These are phyloP conservation scores for Melanaphis sacchari DNA, from an alignment of 1,140 invertebrate species.

Conservation along the genomic window DNA sequence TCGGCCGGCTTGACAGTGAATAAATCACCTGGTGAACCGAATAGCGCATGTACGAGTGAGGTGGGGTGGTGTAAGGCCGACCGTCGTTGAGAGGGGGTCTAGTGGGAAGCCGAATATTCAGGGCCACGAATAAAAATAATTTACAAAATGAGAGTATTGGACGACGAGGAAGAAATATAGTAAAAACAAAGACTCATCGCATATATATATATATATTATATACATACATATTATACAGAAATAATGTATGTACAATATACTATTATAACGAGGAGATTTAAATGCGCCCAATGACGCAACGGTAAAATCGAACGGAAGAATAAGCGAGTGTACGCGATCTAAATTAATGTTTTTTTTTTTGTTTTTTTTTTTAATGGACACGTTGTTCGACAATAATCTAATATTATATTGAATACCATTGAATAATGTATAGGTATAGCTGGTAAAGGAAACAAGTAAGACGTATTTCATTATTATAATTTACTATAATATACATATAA, in stretches of 20 bases:
- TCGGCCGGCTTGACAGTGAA: conserved; percentile 51
- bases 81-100: not conserved
- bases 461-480: too few species aligned
- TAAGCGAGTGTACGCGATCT: not conserved
- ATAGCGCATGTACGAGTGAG: not conserved
- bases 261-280: conserved; percentile 2
- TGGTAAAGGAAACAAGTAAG: not conserved
- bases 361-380: not conserved
- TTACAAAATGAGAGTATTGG: not conserved
- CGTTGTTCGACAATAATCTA: not conserved
- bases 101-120: conserved; percentile 20
- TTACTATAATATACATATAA: too few species aligned
- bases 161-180: not conserved
- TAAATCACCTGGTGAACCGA: conserved; percentile 53
- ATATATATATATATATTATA: not conserved
- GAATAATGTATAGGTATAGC: not conserved
- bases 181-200: conserved; percentile 4
- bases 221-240: not conserved
- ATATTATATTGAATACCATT: not conserved
- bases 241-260: not conserved
- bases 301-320: not conserved
- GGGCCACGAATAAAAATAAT: conserved; percentile 27
- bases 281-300: not conserved
- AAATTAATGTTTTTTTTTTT: not conserved
- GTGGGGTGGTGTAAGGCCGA: conserved; percentile 16